phyloP scores from a whole-genome alignment of 1,140 invertebrate genomes.

The Megalopta genalis region DNA sequence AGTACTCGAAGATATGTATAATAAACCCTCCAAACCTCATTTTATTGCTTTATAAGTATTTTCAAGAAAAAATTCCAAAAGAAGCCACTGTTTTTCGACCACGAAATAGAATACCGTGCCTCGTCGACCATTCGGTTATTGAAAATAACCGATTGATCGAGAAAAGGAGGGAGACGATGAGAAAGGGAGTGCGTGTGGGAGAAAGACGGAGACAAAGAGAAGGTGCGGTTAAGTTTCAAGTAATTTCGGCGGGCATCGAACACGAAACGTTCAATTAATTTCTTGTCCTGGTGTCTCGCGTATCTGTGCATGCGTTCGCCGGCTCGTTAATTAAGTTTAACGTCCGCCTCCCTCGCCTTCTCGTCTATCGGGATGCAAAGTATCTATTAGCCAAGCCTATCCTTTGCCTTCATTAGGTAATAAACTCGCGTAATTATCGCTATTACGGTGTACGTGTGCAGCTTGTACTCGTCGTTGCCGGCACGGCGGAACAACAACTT shows the following conservation, averaged over 20 bases:
- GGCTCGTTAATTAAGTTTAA: constrained; percentile 60
- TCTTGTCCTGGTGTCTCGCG: constrained; percentile 34
- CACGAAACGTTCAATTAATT: constrained; percentile 54
- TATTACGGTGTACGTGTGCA: constrained; percentile 29
- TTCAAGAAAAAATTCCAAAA: too few species aligned
- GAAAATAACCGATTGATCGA: not conserved
- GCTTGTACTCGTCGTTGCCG: not conserved
- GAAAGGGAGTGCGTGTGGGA: too few species aligned
- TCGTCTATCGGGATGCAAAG: constrained; percentile 57
- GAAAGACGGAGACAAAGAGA: not conserved
- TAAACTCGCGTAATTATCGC: constrained; percentile 62
- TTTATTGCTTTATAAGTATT: too few species aligned
- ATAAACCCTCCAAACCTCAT: too few species aligned
- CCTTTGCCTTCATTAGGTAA: constrained; percentile 53
- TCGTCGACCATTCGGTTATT: not conserved
- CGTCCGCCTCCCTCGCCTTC: constrained; percentile 5
- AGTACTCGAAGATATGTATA: too few species aligned
- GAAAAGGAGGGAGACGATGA: not conserved
- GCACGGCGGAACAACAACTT: not conserved
- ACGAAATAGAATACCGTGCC: not conserved
- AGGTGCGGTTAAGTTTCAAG: constrained; percentile 9
- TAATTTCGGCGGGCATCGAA: constrained; percentile 35
- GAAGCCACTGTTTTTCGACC: too few species aligned
- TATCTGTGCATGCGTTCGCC: constrained; percentile 29
- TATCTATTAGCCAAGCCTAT: constrained; percentile 58